Conservation (phyloP, 2,888 invertebrate genomes). For the Petrolisthes cinctipes region DNA sequence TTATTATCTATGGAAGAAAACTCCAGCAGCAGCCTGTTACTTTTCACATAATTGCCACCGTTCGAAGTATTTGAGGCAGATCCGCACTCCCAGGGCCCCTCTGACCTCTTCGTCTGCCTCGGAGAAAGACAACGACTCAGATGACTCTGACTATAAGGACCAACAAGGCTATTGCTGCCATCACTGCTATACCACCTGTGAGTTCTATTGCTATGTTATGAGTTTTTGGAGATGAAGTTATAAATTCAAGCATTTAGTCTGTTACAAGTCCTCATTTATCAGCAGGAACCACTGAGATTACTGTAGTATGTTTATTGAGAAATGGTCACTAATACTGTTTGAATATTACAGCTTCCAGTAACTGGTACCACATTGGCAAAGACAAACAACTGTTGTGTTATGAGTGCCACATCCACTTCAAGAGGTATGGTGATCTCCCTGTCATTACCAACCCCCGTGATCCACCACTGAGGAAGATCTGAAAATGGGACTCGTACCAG, state of each 20-base stretch:
- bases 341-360: constrained; percentile 75
- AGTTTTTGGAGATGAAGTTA: no score
- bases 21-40: constrained; percentile 96
- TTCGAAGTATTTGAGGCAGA: constrained; percentile 86
- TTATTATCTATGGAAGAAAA: constrained; percentile 99
- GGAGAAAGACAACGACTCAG: constrained; percentile 65
- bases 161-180: constrained; percentile 64
- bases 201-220: constrained; percentile 10
- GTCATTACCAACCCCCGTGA: constrained; percentile 64
- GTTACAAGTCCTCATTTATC: no score
- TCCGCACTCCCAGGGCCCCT: constrained; percentile 86
- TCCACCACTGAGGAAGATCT: constrained; percentile 80
- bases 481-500: constrained; percentile 83
- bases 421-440: constrained; percentile 83
- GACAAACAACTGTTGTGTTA: constrained; percentile 80
- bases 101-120: constrained; percentile 65
- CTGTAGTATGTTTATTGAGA: background rate
- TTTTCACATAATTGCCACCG: constrained; percentile 89
- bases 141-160: constrained; percentile 65
- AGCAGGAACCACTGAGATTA: background rate
- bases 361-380: constrained; percentile 81
- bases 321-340: background rate
- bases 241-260: no score
- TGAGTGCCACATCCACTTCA: constrained; percentile 81
- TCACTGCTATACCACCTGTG: constrained; percentile 65